These are phyloP conservation scores for Drosophila arawakana DNA, from an alignment of 1,140 invertebrate species.

Conservation along the genomic window DNA sequence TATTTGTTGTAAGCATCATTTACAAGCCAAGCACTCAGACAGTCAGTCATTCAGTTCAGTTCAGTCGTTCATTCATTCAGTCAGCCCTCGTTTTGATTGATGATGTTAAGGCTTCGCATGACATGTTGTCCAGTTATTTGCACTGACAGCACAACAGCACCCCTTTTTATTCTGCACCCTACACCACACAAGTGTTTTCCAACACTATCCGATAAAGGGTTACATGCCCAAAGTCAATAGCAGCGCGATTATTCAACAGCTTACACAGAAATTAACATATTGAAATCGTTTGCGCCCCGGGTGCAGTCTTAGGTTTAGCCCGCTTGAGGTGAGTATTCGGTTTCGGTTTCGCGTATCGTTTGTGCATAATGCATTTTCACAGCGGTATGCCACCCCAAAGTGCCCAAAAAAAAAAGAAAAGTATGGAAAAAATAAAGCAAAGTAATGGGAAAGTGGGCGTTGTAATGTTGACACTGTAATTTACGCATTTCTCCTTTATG, in stretches of 20 bases:
- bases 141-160: constrained; percentile 8
- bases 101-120: constrained; percentile 22
- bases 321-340: constrained; percentile 26
- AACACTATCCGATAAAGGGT: constrained; percentile 58
- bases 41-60: not conserved
- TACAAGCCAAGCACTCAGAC: constrained; percentile 2
- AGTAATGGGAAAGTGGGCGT: constrained; percentile 66
- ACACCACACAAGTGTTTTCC: constrained; percentile 29
- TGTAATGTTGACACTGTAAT: constrained; percentile 83
- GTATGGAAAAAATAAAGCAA: not conserved
- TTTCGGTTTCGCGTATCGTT: constrained; percentile 61
- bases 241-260: constrained; percentile 60
- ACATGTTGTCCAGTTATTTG: constrained; percentile 45
- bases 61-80: not conserved
- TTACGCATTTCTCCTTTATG: constrained; percentile 77
- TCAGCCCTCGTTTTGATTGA: constrained; percentile 42
- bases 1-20: constrained; percentile 40
- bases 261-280: constrained; percentile 67
- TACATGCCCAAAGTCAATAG: constrained; percentile 67
- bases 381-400: constrained; percentile 62
- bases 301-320: constrained; percentile 1
- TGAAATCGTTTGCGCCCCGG: constrained; percentile 41
- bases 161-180: not conserved
- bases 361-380: constrained; percentile 79
- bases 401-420: constrained; percentile 8